Percentiles rank a stretch among this genome's conserved stretches.
Conservation (phyloP, 1,140 invertebrate genomes). For the Polypedilum pembai region DNA sequence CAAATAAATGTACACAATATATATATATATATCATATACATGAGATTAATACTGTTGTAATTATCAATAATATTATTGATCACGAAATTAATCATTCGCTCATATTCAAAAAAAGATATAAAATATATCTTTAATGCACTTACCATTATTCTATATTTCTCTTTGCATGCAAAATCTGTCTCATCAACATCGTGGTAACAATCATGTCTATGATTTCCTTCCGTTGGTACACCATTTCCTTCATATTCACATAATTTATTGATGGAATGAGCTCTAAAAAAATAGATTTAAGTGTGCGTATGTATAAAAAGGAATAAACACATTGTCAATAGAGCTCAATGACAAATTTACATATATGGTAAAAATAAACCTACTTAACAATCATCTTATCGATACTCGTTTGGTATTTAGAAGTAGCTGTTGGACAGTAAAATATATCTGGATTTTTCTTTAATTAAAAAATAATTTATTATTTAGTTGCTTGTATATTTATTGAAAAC, state of each 20-base stretch:
- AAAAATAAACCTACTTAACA: constrained; percentile 45
- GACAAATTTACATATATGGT: constrained; percentile 11
- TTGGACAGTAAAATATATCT: constrained; percentile 75
- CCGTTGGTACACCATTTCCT: constrained; percentile 58
- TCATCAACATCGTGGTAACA: constrained; percentile 78
- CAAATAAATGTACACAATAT: background rate
- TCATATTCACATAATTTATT: constrained; percentile 69
- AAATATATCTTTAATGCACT: too few species aligned
- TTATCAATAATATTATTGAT: background rate
- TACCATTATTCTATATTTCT: constrained; percentile 76
- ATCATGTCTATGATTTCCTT: constrained; percentile 54
- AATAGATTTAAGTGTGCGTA: constrained; percentile 3
- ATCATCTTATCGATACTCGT: constrained; percentile 59
- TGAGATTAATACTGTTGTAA: background rate
- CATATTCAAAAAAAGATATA: too few species aligned
- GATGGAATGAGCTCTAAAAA: constrained; percentile 54
- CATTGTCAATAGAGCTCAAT: background rate
- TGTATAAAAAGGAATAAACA: too few species aligned
- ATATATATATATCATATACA: background rate
- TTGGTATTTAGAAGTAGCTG: constrained; percentile 55
- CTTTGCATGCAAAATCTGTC: constrained; percentile 71
- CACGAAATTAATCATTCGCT: constrained; percentile 25
- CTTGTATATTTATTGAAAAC: too few species aligned
- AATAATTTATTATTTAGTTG: too few species aligned
- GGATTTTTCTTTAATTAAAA: constrained; percentile 70